These are phyloP conservation scores for Zaprionus lachaisei DNA, from an alignment of 1,140 invertebrate species.

Conservation along the genomic window DNA sequence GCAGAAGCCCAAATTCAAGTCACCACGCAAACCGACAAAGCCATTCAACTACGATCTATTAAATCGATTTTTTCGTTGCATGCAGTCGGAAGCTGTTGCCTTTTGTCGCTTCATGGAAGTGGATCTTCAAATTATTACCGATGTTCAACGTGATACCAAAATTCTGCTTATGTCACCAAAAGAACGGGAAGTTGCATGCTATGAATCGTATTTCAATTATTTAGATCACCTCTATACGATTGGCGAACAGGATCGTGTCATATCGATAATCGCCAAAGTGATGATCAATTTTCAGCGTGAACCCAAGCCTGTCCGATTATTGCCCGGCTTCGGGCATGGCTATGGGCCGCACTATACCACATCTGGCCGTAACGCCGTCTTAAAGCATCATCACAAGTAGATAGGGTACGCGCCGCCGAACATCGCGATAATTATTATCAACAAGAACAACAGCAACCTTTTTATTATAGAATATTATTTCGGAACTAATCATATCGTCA, in stretches of 20 bases:
- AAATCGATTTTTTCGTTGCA: constrained; percentile 36
- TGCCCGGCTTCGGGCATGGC: constrained; percentile 24
- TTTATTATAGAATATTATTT: background rate
- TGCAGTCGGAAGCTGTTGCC: constrained; percentile 29
- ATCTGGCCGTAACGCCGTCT: background rate
- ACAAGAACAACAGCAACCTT: background rate
- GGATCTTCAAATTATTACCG: constrained; percentile 37
- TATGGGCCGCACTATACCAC: constrained; percentile 14
- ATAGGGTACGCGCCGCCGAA: background rate
- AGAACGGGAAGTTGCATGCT: constrained; percentile 41
- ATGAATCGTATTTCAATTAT: constrained; percentile 50
- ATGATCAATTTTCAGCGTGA: constrained; percentile 33
- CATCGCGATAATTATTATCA: background rate
- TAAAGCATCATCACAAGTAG: background rate
- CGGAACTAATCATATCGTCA: background rate
- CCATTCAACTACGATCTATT: constrained; percentile 25
- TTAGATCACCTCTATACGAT: constrained; percentile 40
- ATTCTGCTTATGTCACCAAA: constrained; percentile 16
- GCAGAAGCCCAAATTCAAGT: constrained; percentile 29
- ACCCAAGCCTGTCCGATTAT: constrained; percentile 9
- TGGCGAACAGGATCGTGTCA: constrained; percentile 40
- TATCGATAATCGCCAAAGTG: constrained; percentile 36
- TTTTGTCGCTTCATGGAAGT: constrained; percentile 37
- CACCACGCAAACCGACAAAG: constrained; percentile 16
- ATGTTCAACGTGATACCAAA: constrained; percentile 19